phyloP scores from a whole-genome alignment of 2,888 invertebrate species.

The Drosophila rellima region DNA sequence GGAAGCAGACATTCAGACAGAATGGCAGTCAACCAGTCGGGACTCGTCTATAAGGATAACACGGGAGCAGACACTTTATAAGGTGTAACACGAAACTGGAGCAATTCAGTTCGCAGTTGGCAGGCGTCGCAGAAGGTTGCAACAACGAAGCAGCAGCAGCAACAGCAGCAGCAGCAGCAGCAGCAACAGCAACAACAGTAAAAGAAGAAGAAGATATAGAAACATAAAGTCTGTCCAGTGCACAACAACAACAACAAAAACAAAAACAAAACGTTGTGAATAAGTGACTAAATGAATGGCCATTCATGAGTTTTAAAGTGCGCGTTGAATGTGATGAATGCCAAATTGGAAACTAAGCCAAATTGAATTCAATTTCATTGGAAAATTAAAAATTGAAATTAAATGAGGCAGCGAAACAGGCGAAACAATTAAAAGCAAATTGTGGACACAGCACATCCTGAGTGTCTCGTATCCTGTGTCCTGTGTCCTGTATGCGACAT shows the following conservation, averaged over 20 bases:
- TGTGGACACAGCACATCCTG: constrained; percentile 32
- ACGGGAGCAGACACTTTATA: constrained; percentile 68
- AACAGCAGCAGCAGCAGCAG: constrained; percentile 25
- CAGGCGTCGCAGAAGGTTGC: constrained; percentile 81
- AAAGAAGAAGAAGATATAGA: constrained; percentile 2
- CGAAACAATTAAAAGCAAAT: constrained; percentile 64
- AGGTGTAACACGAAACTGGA: constrained; percentile 76
- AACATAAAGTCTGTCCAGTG: constrained; percentile 5
- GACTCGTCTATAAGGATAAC: constrained; percentile 69
- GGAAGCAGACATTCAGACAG: constrained; percentile 50
- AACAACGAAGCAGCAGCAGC: constrained; percentile 45
- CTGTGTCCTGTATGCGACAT: constrained; percentile 10
- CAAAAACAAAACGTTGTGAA: constrained; percentile 14
- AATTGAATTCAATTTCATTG: constrained; percentile 33
- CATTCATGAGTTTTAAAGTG: constrained; percentile 23
- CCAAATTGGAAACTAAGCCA: constrained; percentile 35
- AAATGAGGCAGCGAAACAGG: constrained; percentile 22
- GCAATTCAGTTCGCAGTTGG: constrained; percentile 83
- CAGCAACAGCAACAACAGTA: constrained; percentile 26
- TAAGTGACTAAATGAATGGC: constrained; percentile 42
- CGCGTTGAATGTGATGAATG: constrained; percentile 29
- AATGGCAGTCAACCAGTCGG: constrained; percentile 27
- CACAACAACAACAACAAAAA: no score
- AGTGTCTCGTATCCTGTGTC: background rate
- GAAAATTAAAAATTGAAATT: constrained; percentile 41